These are phyloP conservation scores for Alca torda DNA, from an alignment of 2,797 vertebrate genomes.

Conservation along the genomic window DNA sequence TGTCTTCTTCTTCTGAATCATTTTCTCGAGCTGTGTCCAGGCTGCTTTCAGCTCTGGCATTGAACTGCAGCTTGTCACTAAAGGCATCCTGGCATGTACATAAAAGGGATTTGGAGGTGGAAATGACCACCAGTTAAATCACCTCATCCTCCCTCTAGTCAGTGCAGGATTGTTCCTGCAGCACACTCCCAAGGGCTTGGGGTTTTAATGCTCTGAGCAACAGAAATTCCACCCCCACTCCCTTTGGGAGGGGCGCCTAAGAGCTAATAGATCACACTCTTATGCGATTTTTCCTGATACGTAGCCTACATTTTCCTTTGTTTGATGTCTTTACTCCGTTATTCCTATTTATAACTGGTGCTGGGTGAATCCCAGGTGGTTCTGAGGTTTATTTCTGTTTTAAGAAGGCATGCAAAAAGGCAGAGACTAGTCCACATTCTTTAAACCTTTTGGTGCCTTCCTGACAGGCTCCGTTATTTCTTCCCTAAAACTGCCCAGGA, in stretches of 20 bases:
- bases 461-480: neutral
- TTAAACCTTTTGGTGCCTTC: conserved; percentile 11
- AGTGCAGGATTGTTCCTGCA: neutral
- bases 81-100: conserved; percentile 35
- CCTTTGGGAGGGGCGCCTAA: conserved; percentile 6
- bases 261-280: conserved; percentile 11
- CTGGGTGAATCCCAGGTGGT: conserved; percentile 45
- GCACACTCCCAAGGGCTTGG: neutral
- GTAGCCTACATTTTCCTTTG: conserved; percentile 55
- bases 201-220: conserved; percentile 30
- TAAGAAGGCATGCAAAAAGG: conserved; percentile 29
- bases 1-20: conserved; percentile 42
- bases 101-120: conserved; percentile 41
- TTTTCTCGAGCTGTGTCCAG: neutral
- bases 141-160: conserved; percentile 14
- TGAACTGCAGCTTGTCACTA: conserved; percentile 22
- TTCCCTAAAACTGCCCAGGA: neutral
- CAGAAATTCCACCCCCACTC: conserved; percentile 38
- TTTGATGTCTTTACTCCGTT: neutral
- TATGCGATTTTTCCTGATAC: conserved; percentile 56
- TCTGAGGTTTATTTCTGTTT: conserved; percentile 54
- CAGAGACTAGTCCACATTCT: neutral
- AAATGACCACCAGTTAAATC: conserved; percentile 58
- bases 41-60: neutral
- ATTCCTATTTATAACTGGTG: conserved; percentile 33